phyloP scores from a whole-genome alignment of 2,888 invertebrate genomes.

The Chaetogeoica ovagalla region DNA sequence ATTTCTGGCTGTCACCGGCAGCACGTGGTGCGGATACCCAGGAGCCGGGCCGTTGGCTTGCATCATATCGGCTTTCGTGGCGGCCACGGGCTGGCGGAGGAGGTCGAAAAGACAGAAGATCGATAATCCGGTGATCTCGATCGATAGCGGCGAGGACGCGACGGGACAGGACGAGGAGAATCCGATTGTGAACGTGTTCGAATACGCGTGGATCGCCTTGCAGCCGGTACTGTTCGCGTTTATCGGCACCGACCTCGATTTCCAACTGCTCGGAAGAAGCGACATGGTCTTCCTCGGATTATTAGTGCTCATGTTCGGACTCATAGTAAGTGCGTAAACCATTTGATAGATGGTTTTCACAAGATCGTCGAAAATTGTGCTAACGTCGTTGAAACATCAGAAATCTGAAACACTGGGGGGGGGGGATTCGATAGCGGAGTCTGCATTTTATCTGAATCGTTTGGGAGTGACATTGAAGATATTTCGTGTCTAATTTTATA shows the following conservation, averaged over 20 bases:
- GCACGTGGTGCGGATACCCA: constrained; percentile 66
- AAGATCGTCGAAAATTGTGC: no score
- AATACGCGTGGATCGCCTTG: constrained; percentile 68
- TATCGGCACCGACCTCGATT: constrained; percentile 72
- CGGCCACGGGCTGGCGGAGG: constrained; percentile 63
- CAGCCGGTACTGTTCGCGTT: constrained; percentile 77
- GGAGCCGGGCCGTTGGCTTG: constrained; percentile 70
- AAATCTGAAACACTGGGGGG: no score
- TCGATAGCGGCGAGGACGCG: constrained; percentile 55
- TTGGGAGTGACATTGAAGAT: no score
- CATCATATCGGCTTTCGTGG: constrained; percentile 65
- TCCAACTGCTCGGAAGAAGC: constrained; percentile 55
- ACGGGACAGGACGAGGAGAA: background rate
- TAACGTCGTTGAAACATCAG: no score
- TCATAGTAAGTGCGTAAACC: background rate
- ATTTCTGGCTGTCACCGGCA: constrained; percentile 68
- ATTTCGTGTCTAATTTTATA: no score
- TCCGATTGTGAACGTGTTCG: constrained; percentile 60
- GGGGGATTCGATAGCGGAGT: no score
- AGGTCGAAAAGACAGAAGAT: background rate
- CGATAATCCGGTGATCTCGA: background rate
- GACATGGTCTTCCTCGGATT: constrained; percentile 54
- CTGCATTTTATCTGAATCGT: no score
- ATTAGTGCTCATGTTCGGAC: constrained; percentile 56
- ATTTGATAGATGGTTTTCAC: no score